Conservation (phyloP, 1,140 invertebrate genomes). For the Drosophila auraria region DNA sequence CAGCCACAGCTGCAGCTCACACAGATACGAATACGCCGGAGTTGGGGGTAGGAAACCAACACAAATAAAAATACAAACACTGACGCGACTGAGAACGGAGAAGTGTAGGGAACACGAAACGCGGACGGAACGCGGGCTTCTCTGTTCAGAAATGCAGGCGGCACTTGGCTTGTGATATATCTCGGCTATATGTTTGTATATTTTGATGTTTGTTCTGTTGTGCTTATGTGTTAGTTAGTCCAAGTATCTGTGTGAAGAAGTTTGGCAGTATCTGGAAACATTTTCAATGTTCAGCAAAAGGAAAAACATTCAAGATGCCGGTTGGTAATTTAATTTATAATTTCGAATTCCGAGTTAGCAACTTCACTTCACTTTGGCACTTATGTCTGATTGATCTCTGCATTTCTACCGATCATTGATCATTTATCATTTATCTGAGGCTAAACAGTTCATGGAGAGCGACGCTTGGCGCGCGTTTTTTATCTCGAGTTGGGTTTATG, state of each 20-base stretch:
- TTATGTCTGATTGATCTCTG: constrained; percentile 14
- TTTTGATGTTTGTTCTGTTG: constrained; percentile 22
- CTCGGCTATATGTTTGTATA: constrained; percentile 13
- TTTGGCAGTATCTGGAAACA: constrained; percentile 18
- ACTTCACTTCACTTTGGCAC: constrained; percentile 19
- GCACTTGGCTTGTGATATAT: constrained; percentile 42
- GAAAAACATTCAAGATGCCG: constrained; percentile 5
- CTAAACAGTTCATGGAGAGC: not conserved
- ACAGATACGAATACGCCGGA: constrained; percentile 40
- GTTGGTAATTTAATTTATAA: not conserved
- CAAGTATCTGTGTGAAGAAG: constrained; percentile 25
- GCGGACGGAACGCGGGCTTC: constrained; percentile 11
- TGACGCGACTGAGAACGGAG: constrained; percentile 22
- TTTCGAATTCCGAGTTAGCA: not conserved
- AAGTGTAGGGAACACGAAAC: not conserved
- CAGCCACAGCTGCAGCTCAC: constrained; percentile 32
- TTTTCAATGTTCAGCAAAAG: not conserved
- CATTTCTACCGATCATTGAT: constrained; percentile 11
- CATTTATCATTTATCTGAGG: constrained; percentile 6
- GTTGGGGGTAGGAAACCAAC: constrained; percentile 41
- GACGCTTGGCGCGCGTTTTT: constrained; percentile 56
- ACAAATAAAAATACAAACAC: constrained; percentile 33
- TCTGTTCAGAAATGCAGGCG: constrained; percentile 58
- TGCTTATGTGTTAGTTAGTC: not conserved
- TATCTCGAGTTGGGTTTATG: constrained; percentile 12